Evolutionary conservation across 1,140 invertebrate species (phyloP), one percentile per base, ranked within the genome.

Genomic region (Drosophila mojavensis): DNA sequence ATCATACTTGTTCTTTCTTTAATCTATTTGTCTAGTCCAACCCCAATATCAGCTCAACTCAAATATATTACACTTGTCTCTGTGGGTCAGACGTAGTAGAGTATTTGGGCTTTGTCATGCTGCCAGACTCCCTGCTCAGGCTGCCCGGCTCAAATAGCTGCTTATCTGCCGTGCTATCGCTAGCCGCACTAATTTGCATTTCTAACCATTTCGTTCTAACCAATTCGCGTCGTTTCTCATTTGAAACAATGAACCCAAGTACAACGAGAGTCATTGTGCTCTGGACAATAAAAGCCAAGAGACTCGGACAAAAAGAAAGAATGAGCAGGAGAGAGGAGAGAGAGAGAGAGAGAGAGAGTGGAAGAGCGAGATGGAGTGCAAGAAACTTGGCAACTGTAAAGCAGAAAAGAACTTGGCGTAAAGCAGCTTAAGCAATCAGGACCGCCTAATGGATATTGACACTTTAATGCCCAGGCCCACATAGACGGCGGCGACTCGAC

Each of bases 371-470:
- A 43, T 33, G 30, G 30, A 10, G 33, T 59, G 60, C 54, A 64
- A 63, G 72, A 75, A 70, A 70, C 47, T 75, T 70, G 72, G 53
- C 67, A 75, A 60, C 72, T 71, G 67, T 61, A 80, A 77, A 83
- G 63, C 72, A 79, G 81, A 83, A 83, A 84, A 83, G 81, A 83
- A 84, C 72, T 86, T 86, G 82, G 83, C 82, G 82, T 88, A 86
- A 86, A 89, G 84, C 70, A 89, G 83, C 83, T 88, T 88, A 88
- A 88, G 81, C 84, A 88, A 88, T 88, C 83, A 88, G 84, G 83
- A 88, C 79, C 75, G 84, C 84, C 83, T 88, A 88, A 88, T 88
- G 83, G 83, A 88, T 88, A 88, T 88, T 89, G 83, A 88, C 83
- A 88, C 84, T 89, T 88, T 88, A 89, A 88, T 88, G 83, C 84